Percentiles rank a stretch among this genome's conserved stretches.
These are phyloP conservation scores for Lysandra bellargus DNA, from an alignment of 2,888 invertebrate genomes.

Conservation along the genomic window DNA sequence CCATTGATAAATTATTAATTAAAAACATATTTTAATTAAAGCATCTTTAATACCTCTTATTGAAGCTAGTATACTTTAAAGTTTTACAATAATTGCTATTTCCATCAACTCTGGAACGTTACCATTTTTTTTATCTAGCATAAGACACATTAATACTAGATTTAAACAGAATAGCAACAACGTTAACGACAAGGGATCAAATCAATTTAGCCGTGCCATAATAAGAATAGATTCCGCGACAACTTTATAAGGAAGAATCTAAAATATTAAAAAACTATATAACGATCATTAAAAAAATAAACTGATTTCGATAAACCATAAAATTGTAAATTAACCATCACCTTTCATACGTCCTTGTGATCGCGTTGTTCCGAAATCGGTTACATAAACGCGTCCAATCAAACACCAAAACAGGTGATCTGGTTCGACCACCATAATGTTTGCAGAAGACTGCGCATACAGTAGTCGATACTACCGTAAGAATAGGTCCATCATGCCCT, in stretches of 20 bases:
- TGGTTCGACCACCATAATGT: not conserved
- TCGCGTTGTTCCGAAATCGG: not conserved
- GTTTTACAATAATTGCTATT: not conserved
- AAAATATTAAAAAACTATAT: not conserved
- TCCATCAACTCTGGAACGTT: not conserved
- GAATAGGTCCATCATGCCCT: not conserved
- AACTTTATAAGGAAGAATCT: not conserved
- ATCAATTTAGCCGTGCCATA: not conserved
- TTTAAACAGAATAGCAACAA: too few species aligned
- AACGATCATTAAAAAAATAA: not conserved
- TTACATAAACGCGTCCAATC: not conserved
- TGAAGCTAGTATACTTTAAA: not conserved
- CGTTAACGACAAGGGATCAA: not conserved
- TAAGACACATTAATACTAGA: too few species aligned
- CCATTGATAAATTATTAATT: not conserved
- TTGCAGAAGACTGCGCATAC: not conserved
- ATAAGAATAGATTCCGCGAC: not conserved
- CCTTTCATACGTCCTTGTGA: not conserved
- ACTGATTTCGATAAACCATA: not conserved
- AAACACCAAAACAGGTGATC: conserved; percentile 3
- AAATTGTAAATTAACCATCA: not conserved
- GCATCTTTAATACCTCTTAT: not conserved
- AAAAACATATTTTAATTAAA: not conserved
- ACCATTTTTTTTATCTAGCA: too few species aligned
- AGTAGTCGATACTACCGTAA: not conserved